Percentiles rank a stretch among this genome's conserved stretches.
phyloP scores from a whole-genome alignment of 1,140 invertebrate species.

The Pygmarrhopalites habei region DNA sequence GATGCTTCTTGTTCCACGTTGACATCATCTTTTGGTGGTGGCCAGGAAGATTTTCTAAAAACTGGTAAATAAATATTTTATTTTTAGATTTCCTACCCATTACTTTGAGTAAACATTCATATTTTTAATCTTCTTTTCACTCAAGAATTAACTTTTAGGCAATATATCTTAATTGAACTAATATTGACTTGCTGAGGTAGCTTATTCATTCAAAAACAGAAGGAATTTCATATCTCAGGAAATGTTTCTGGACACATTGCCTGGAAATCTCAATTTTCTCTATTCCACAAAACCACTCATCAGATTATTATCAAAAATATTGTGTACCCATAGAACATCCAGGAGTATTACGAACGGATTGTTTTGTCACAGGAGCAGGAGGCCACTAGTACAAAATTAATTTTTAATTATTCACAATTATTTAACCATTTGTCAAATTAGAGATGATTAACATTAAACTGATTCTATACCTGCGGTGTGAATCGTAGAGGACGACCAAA shows the following conservation, averaged over 20 bases:
- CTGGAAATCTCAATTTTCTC: not conserved
- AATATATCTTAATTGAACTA: not conserved
- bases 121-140: too few relatives aligned
- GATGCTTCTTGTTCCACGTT: not conserved
- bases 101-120: not conserved
- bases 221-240: not conserved
- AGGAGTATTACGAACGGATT: too few relatives aligned
- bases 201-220: not conserved
- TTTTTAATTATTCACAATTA: not conserved
- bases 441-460: not conserved
- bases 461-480: not conserved
- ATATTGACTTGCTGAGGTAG: not conserved
- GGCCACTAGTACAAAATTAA: not conserved
- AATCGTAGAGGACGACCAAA: constrained; percentile 2
- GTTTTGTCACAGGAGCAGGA: too few relatives aligned
- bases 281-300: not conserved
- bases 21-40: not conserved
- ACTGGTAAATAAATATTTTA: not conserved
- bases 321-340: not conserved
- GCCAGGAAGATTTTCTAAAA: constrained; percentile 7
- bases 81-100: not conserved
- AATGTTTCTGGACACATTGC: not conserved
- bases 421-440: not conserved
- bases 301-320: not conserved
- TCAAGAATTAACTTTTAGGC: not conserved